These are phyloP conservation scores for Coregonus clupeaformis DNA, from an alignment of 2,113 vertebrate species.

Conservation along the genomic window DNA sequence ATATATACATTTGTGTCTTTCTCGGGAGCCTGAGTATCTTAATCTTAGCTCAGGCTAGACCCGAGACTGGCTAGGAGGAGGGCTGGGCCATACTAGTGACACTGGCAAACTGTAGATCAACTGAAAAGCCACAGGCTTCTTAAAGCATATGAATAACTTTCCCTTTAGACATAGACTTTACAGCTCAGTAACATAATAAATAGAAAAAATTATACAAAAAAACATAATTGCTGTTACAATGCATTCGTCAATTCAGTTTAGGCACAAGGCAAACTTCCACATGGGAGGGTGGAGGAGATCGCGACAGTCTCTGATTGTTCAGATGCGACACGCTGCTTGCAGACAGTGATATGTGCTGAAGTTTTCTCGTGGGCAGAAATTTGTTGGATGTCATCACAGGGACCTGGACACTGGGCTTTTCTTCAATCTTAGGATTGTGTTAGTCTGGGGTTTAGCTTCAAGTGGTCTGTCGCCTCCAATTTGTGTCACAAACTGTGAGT, in stretches of 20 bases:
- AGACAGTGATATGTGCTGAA: conserved; percentile 84
- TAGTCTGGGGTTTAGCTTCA: conserved; percentile 83
- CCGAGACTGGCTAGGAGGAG: conserved; percentile 35
- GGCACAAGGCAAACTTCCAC: conserved; percentile 98
- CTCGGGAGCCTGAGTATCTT: conserved; percentile 40
- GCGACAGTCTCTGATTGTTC: conserved; percentile 98
- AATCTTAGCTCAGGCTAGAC: conserved; percentile 34
- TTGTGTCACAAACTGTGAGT: conserved; percentile 86
- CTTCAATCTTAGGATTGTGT: conserved; percentile 85
- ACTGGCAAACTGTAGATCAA: conserved; percentile 77
- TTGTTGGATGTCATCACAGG: conserved; percentile 79
- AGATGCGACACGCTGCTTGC: conserved; percentile 88
- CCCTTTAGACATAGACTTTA: conserved; percentile 93
- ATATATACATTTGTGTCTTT: conserved; percentile 62
- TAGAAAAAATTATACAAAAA: conserved; percentile 71
- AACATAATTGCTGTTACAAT: conserved; percentile 92
- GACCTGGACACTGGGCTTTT: conserved; percentile 67
- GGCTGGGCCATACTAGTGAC: conserved; percentile 46
- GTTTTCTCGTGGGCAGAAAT: conserved; percentile 75
- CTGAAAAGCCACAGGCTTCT: conserved; percentile 82
- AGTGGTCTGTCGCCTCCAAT: conserved; percentile 86
- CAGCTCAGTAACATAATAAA: conserved; percentile 97
- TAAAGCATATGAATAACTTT: conserved; percentile 82
- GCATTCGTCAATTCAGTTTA: conserved; percentile 99
- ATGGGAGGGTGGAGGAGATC: conserved; percentile 82